These are phyloP conservation scores for Laticauda colubrina DNA, from an alignment of 2,113 vertebrate species.

Conservation along the genomic window DNA sequence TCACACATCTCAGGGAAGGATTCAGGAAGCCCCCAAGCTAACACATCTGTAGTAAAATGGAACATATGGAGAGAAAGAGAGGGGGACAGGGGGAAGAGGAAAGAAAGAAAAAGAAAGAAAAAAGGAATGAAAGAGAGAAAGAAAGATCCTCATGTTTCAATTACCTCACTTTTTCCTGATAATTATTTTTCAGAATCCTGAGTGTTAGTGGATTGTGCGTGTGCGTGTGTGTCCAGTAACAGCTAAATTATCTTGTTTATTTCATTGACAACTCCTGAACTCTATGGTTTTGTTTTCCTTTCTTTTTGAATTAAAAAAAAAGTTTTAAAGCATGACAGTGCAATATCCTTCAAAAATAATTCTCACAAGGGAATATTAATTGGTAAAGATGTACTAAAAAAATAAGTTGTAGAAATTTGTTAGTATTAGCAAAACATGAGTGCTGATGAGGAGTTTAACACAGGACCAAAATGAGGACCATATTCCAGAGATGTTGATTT, in stretches of 20 bases:
- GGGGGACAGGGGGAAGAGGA: neutral
- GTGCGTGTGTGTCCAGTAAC: conserved; percentile 48
- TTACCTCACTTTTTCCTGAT: conserved; percentile 87
- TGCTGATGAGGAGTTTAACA: conserved; percentile 78
- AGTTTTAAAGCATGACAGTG: conserved; percentile 81
- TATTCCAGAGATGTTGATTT: conserved; percentile 82
- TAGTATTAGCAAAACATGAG: conserved; percentile 73
- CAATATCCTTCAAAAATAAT: conserved; percentile 74
- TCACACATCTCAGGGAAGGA: conserved; percentile 99
- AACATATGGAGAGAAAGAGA: conserved; percentile 56
- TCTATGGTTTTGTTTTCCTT: conserved; percentile 22
- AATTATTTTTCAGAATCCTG: conserved; percentile 71
- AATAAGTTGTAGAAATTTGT: conserved; percentile 90
- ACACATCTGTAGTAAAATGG: conserved; percentile 93
- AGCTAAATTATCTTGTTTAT: conserved; percentile 71
- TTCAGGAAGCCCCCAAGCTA: conserved; percentile 98
- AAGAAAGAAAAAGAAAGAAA: conserved; percentile 38
- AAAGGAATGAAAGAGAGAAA: conserved; percentile 29
- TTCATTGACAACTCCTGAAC: conserved; percentile 59
- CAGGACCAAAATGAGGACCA: conserved; percentile 65
- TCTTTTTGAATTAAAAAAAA: conserved; percentile 42
- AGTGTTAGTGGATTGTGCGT: conserved; percentile 75
- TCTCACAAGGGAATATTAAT: conserved; percentile 29
- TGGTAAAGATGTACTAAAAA: conserved; percentile 88
- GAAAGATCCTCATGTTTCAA: conserved; percentile 78